Evolutionary conservation across 2,113 vertebrate species (phyloP).

Genomic region (Aviceda subcristata): DNA sequence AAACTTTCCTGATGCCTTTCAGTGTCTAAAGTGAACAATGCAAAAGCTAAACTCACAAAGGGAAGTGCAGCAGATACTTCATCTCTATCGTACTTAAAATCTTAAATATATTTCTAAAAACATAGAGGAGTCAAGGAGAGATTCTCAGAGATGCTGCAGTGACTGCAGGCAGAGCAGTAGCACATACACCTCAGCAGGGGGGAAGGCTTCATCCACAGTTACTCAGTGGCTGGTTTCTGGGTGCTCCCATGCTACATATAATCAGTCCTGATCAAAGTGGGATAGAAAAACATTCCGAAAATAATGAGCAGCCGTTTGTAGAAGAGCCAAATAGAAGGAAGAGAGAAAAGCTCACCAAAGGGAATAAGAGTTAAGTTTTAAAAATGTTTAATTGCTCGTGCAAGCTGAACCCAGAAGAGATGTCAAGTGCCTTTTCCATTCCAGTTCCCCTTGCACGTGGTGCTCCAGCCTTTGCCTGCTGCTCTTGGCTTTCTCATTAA

Average conservation of each 20-base stretch:
- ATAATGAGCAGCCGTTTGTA: not conserved
- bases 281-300: not conserved
- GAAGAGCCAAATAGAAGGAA: not conserved
- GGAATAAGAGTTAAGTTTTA: not conserved
- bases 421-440: conserved; percentile 28
- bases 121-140: not conserved
- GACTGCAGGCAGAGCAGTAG: not conserved
- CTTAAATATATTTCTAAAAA: not conserved
- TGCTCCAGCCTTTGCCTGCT: not conserved
- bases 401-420: not conserved
- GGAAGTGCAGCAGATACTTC: not conserved
- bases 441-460: not conserved
- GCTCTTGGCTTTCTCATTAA: conserved; percentile 4
- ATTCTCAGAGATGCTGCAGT: not conserved
- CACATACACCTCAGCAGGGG: not conserved
- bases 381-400: not conserved
- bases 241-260: not conserved
- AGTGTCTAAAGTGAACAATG: not conserved
- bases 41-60: not conserved
- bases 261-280: not conserved
- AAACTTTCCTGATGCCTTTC: not conserved
- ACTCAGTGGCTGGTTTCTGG: not conserved
- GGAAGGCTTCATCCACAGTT: not conserved
- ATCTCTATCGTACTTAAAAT: not conserved
- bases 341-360: not conserved